These are phyloP conservation scores for Rosalia funebris DNA, from an alignment of 2,888 invertebrate genomes.

Conservation along the genomic window DNA sequence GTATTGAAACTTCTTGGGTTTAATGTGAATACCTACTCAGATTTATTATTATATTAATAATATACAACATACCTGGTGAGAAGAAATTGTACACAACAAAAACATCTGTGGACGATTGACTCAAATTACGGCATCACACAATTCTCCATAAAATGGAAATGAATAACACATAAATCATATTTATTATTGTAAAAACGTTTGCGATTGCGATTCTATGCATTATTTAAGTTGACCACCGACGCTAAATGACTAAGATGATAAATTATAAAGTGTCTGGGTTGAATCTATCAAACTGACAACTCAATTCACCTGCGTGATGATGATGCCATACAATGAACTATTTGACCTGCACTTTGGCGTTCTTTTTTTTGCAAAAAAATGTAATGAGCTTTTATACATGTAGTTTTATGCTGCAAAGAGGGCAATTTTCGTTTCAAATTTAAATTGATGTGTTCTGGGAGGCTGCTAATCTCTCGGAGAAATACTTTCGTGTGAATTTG, in stretches of 20 bases:
- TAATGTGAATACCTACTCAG: too few species aligned
- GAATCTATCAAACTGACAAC: slow-evolving; percentile 50
- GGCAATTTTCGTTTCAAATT: slow-evolving; percentile 6
- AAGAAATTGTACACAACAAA: too few species aligned
- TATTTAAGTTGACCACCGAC: slow-evolving; percentile 8
- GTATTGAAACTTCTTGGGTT: too few species aligned
- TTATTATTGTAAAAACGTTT: background rate
- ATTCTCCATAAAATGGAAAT: too few species aligned
- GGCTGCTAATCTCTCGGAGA: background rate
- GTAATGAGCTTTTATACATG: slow-evolving; percentile 15
- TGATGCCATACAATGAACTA: slow-evolving; percentile 40
- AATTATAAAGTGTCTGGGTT: slow-evolving; percentile 46
- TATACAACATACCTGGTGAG: too few species aligned
- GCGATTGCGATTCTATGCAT: background rate
- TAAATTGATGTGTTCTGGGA: slow-evolving; percentile 1
- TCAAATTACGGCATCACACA: too few species aligned
- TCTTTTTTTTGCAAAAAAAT: slow-evolving; percentile 33
- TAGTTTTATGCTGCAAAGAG: slow-evolving; percentile 7
- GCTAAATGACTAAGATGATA: slow-evolving; percentile 39
- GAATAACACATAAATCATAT: background rate
- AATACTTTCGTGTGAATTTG: slow-evolving; percentile 1
- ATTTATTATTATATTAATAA: too few species aligned
- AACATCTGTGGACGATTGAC: too few species aligned
- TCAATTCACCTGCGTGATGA: slow-evolving; percentile 49
- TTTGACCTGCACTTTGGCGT: slow-evolving; percentile 41